phyloP scores from a whole-genome alignment of 1,140 invertebrate genomes.

The Drosophila lacertosa region DNA sequence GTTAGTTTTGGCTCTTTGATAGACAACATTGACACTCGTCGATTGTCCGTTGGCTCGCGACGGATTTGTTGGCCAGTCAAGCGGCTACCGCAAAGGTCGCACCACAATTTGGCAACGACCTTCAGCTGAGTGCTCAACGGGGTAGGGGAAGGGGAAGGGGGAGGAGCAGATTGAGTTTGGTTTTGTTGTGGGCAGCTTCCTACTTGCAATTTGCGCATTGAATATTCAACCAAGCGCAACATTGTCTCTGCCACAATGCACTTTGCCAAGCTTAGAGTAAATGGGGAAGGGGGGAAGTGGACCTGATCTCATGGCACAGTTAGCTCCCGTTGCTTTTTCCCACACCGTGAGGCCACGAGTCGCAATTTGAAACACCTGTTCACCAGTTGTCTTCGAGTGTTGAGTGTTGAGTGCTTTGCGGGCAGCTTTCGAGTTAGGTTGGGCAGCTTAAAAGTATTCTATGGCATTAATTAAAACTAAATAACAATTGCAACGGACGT shows the following conservation, averaged over 20 bases:
- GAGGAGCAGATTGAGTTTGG: background rate
- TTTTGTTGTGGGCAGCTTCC: constrained; percentile 54
- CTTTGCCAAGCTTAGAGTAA: background rate
- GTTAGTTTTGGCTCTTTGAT: constrained; percentile 1
- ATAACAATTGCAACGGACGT: constrained; percentile 4
- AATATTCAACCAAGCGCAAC: constrained; percentile 69
- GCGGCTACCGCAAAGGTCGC: constrained; percentile 32
- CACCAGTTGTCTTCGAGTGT: background rate
- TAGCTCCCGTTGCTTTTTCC: constrained; percentile 39
- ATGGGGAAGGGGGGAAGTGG: background rate
- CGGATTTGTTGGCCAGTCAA: constrained; percentile 57
- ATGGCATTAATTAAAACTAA: constrained; percentile 15
- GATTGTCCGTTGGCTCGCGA: constrained; percentile 7
- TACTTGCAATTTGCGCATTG: constrained; percentile 61
- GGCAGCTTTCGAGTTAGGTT: constrained; percentile 14
- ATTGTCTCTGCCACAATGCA: constrained; percentile 38
- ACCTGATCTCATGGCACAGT: constrained; percentile 50
- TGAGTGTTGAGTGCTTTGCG: constrained; percentile 10
- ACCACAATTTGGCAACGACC: constrained; percentile 64
- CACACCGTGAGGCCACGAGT: constrained; percentile 39
- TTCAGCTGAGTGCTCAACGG: constrained; percentile 13
- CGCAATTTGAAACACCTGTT: constrained; percentile 40
- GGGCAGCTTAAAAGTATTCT: constrained; percentile 35
- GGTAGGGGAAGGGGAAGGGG: background rate
- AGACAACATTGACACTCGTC: constrained; percentile 30